Base-by-base conservation (phyloP, 2,888 invertebrate genomes). In the Pimpla rufipes region DNA sequence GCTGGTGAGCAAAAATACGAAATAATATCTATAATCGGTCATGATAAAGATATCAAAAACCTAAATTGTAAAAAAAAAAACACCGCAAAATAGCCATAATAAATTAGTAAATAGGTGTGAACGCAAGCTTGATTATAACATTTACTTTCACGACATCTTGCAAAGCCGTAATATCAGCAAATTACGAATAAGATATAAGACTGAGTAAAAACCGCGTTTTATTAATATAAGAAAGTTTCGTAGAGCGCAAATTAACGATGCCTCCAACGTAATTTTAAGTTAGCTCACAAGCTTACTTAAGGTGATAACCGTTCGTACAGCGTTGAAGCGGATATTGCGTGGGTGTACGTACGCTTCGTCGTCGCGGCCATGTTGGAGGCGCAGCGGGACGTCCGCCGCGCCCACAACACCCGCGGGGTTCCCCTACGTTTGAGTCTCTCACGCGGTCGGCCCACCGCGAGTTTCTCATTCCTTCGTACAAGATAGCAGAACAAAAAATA, bases 381-480 rank as follows among this genome's bases (percentile, higher is more conserved):
- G 74, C 92, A 90, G 90, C 91, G 89, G 91, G 92, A 88, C 87
- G 89, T 87, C 89, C 89, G 90, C 89, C 92, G 90, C 92, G 92
- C 91, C 92, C 90, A 87, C 88, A 81, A 84, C 66, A 81, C 70
- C 84, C 81, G 81, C 74, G 84, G 84, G 77, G 83, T 68, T 76
- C 52, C 52, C 62, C 67, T 67, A 64, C 70, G 74, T 50, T 68
- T 35, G 70, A 70, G 45, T 77, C 68, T 77, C 55, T 64, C 62
- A 47, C 23, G 21, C 68, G 52, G 47, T 73, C 71, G 67, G 70
- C 70, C 59, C 62, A 70, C 64, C 37, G 67, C 68, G 79, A 47
- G 73, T 59, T 77, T 59, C 52, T 73, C 79, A 57, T 64, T 73
- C 73, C 50, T 50, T 62, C 29, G 40, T 57, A 21, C 67, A 57